Evolutionary conservation across 2,797 vertebrate species (phyloP).

Genomic region (Cryptoprocta ferox): DNA sequence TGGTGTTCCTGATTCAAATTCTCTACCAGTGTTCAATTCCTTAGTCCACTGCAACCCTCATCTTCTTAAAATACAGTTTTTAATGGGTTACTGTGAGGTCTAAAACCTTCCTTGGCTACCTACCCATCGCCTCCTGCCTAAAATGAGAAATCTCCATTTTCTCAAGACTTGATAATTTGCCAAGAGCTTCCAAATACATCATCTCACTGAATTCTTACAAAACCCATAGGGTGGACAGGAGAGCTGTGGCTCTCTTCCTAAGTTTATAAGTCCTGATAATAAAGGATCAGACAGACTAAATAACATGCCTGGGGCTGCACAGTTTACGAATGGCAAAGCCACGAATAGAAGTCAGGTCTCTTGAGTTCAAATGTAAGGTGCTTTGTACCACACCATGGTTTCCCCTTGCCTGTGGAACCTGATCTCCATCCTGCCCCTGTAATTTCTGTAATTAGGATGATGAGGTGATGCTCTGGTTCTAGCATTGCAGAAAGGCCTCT

Average conservation of each 20-base stretch:
- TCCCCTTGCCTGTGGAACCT: neutral
- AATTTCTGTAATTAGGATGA: neutral
- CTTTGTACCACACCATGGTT: neutral
- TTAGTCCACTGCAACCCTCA: neutral
- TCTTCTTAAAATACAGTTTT: conserved; percentile 3
- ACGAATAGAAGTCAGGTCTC: neutral
- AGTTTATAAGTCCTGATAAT: neutral
- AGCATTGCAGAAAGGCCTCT: neutral
- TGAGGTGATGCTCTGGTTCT: neutral
- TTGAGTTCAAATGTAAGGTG: neutral
- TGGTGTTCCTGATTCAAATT: neutral
- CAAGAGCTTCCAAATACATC: neutral
- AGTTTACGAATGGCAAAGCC: neutral
- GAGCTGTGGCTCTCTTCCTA: neutral
- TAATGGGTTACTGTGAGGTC: neutral
- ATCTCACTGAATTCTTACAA: neutral
- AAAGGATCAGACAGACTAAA: neutral
- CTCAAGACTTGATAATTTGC: neutral
- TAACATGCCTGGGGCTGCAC: neutral
- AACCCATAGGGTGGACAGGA: neutral
- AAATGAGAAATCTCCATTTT: conserved; percentile 10
- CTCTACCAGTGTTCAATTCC: neutral
- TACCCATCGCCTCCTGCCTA: neutral
- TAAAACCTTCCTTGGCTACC: neutral
- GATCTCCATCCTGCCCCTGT: neutral